A percentile compares a stretch with the other conserved stretches of the same genome.
Conservation (phyloP, 2,113 vertebrate species). For the Urocynchramus pylzowi region DNA sequence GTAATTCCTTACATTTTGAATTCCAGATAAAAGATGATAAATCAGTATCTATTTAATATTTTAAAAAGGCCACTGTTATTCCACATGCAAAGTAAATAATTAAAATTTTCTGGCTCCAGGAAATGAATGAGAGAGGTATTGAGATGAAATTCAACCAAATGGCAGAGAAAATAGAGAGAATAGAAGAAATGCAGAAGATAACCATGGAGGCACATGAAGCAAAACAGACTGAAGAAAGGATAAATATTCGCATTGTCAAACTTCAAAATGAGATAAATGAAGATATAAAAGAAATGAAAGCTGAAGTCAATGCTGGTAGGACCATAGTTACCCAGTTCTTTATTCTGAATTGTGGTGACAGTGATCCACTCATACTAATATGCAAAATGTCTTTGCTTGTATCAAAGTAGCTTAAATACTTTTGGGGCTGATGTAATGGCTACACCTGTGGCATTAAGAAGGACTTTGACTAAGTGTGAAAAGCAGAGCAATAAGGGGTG, state of each 20-base stretch:
- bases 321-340: neutral
- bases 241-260: constrained; percentile 70
- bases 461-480: neutral
- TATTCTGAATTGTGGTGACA: neutral
- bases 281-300: constrained; percentile 76
- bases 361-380: neutral
- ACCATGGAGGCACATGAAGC: constrained; percentile 40
- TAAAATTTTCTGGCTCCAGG: constrained; percentile 48
- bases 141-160: constrained; percentile 75
- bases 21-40: neutral
- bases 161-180: constrained; percentile 74
- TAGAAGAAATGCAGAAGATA: constrained; percentile 75
- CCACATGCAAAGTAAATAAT: neutral
- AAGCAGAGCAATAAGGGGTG: neutral
- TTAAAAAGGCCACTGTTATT: neutral
- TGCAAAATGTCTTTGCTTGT: neutral
- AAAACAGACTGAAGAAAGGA: constrained; percentile 70
- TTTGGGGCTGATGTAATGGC: neutral
- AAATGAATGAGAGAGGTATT: constrained; percentile 66
- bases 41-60: neutral
- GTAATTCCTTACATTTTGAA: neutral
- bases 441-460: neutral
- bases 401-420: neutral
- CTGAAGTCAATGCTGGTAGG: constrained; percentile 77
- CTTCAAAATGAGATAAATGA: constrained; percentile 72